Conservation (phyloP, 2,888 invertebrate genomes). For the Trachelus troglodyta region DNA sequence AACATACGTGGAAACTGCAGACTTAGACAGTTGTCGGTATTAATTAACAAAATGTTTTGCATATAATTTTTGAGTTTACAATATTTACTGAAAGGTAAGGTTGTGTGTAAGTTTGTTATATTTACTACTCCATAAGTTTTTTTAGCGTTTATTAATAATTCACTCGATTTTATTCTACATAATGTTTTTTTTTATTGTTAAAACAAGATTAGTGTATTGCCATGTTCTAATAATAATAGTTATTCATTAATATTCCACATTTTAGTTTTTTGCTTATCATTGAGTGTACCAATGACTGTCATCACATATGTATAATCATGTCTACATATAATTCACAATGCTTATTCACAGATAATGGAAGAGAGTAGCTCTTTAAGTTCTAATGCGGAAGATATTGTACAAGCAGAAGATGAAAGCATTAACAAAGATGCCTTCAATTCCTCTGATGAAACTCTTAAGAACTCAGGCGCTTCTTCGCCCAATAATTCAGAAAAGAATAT, state of each 20-base stretch:
- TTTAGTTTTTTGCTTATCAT: background rate
- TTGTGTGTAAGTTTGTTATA: background rate
- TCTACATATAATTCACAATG: background rate
- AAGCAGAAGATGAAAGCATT: background rate
- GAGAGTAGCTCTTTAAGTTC: background rate
- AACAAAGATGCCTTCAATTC: background rate
- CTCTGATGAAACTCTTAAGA: background rate
- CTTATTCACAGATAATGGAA: background rate
- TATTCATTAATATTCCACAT: background rate
- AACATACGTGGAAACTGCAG: background rate
- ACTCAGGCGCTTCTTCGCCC: background rate
- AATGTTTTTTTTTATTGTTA: background rate
- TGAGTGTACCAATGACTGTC: background rate
- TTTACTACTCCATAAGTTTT: background rate
- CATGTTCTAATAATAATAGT: background rate
- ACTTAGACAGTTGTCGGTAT: background rate
- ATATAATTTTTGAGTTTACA: background rate
- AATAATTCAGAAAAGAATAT: background rate
- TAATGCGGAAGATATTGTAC: background rate
- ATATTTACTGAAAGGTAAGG: background rate
- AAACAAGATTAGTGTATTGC: background rate
- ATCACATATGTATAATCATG: background rate
- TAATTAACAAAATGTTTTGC: background rate
- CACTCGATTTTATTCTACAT: background rate
- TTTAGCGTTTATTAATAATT: background rate